These are phyloP conservation scores for Crambe crambe DNA, from an alignment of 37 sponge, comb jelly and placozoan genomes.

Conservation along the genomic window DNA sequence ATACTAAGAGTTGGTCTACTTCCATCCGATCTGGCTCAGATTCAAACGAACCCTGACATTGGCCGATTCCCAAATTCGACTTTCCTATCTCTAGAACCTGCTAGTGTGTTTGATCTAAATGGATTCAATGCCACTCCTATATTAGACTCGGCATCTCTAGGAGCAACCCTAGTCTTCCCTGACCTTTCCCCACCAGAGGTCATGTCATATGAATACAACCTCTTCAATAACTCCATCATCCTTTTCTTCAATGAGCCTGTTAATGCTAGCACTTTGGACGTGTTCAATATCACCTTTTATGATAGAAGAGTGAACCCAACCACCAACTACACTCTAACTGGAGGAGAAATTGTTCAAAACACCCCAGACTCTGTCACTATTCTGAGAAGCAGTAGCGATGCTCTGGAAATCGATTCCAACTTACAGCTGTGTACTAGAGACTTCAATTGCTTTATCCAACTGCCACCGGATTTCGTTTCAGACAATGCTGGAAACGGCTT, in stretches of 20 bases:
- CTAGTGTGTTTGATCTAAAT: slow-evolving; percentile 55
- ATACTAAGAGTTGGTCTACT: slow-evolving; percentile 25
- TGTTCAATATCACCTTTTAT: slow-evolving; percentile 43
- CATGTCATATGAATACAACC: slow-evolving; percentile 50
- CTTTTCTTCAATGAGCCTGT: slow-evolving; percentile 83
- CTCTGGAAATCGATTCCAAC: slow-evolving; percentile 35
- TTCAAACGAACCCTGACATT: slow-evolving; percentile 57
- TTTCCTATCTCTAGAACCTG: slow-evolving; percentile 61
- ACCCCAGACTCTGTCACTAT: slow-evolving; percentile 35
- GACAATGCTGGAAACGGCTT: slow-evolving; percentile 67
- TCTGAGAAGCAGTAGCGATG: slow-evolving; percentile 33
- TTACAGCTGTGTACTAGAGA: slow-evolving; percentile 57
- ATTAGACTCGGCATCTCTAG: slow-evolving; percentile 53
- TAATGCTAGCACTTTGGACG: slow-evolving; percentile 45
- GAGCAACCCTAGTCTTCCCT: slow-evolving; percentile 40
- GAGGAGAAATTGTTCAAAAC: slow-evolving; percentile 22
- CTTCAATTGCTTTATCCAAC: slow-evolving; percentile 59
- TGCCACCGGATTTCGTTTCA: slow-evolving; percentile 25
- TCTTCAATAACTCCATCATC: slow-evolving; percentile 73
- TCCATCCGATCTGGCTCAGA: slow-evolving; percentile 39
- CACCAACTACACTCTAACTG: slow-evolving; percentile 47
- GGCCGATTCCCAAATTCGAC: slow-evolving; percentile 57
- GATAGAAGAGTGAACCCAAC: slow-evolving; percentile 21
- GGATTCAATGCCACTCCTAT: slow-evolving; percentile 68
- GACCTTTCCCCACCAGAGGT: slow-evolving; percentile 76